Conservation (phyloP, 2,797 vertebrate genomes). For the Neosalanx taihuensis region DNA sequence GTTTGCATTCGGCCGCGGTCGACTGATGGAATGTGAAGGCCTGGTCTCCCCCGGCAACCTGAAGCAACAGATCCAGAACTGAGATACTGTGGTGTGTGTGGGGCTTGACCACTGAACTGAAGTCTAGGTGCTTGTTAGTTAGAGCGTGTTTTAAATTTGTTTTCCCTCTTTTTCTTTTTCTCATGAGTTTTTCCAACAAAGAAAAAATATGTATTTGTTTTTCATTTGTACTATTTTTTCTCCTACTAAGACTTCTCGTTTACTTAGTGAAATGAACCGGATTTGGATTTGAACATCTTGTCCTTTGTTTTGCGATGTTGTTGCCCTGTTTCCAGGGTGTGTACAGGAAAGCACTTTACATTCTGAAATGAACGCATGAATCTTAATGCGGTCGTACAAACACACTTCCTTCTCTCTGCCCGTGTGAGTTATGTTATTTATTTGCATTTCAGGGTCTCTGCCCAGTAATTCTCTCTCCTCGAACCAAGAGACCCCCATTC, state of each 20-base stretch:
- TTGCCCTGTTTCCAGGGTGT: not conserved
- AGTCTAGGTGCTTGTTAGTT: too few species aligned
- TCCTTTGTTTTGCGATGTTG: not conserved
- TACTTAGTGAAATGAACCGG: too few species aligned
- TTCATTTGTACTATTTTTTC: not conserved
- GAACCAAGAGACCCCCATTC: conserved; percentile 50
- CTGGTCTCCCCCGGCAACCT: conserved; percentile 63
- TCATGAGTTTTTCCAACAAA: not conserved
- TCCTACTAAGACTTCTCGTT: not conserved
- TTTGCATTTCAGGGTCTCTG: conserved; percentile 13
- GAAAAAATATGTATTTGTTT: not conserved
- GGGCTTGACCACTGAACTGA: too few species aligned
- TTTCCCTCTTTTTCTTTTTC: too few species aligned
- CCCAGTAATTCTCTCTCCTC: conserved; percentile 30
- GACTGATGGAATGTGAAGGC: conserved; percentile 78
- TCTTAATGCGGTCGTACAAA: not conserved
- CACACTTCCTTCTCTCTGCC: not conserved
- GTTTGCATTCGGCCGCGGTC: conserved; percentile 76
- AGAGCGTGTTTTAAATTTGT: too few species aligned
- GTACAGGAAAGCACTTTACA: not conserved
- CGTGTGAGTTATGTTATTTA: not conserved
- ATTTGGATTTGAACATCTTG: not conserved
- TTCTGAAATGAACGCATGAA: not conserved
- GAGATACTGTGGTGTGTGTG: conserved; percentile 52
- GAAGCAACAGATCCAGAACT: conserved; percentile 67